Evolutionary conservation across 1,140 invertebrate genomes (phyloP).

Genomic region (Rhynchophorus ferrugineus): DNA sequence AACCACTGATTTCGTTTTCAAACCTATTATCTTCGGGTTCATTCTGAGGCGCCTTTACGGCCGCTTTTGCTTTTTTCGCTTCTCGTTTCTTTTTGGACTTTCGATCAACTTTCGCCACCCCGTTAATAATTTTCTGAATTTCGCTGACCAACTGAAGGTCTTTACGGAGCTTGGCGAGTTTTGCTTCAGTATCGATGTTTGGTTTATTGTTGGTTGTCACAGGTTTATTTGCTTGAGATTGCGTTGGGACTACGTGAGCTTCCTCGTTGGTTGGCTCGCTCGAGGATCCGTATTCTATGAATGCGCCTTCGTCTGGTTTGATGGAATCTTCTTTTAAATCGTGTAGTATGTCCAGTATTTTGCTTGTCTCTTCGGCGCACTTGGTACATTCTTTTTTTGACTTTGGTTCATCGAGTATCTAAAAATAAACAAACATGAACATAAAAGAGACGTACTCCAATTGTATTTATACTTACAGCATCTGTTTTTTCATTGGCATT

Average conservation of each 20-base stretch:
- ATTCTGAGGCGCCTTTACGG: neutral
- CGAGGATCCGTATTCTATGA: conserved; percentile 1
- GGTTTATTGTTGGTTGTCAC: neutral
- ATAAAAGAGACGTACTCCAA: neutral
- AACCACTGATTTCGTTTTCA: conserved; percentile 9
- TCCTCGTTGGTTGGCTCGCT: neutral
- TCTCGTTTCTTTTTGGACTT: conserved; percentile 9
- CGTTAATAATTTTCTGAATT: conserved; percentile 22
- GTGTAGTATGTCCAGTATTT: conserved; percentile 7
- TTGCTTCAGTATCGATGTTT: neutral
- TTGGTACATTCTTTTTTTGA: conserved; percentile 12
- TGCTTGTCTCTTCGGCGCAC: conserved; percentile 12
- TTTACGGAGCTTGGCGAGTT: conserved; percentile 18
- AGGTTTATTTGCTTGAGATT: neutral
- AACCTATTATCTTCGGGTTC: conserved; percentile 12
- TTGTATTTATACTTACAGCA: neutral
- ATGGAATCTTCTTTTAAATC: conserved; percentile 7
- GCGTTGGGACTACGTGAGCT: neutral
- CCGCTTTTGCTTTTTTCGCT: neutral
- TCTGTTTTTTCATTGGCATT: too few species aligned
- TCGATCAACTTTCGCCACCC: conserved; percentile 1
- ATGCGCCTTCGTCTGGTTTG: neutral
- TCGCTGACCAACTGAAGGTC: conserved; percentile 23
- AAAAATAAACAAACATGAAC: conserved; percentile 1
- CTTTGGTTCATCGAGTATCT: neutral